Evolutionary conservation across 2,113 vertebrate species (phyloP).

Genomic region (Pteronura brasiliensis): DNA sequence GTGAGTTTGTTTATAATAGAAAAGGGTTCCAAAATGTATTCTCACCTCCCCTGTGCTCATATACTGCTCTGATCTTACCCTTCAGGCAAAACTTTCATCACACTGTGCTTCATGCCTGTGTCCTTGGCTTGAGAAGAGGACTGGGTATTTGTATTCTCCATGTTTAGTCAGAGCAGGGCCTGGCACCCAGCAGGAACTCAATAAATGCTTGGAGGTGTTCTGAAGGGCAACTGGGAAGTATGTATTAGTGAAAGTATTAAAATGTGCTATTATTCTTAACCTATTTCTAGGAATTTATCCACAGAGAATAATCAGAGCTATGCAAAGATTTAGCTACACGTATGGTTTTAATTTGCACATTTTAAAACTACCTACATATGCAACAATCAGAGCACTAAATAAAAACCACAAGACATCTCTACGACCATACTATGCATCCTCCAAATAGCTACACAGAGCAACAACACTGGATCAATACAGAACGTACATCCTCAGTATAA

Average conservation of each 20-base stretch:
- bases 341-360: not conserved
- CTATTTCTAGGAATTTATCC: not conserved
- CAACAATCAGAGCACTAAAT: not conserved
- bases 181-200: not conserved
- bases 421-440: not conserved
- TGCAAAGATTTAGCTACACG: not conserved
- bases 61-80: not conserved
- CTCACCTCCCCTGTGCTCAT: not conserved
- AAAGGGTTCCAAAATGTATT: not conserved
- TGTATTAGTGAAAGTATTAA: not conserved
- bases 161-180: not conserved
- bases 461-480: not conserved
- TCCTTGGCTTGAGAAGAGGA: not conserved
- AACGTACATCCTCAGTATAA: not conserved
- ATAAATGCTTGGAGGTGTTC: not conserved
- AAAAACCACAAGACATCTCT: not conserved
- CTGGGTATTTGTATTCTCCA: not conserved
- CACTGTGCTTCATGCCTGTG: not conserved
- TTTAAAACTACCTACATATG: not conserved
- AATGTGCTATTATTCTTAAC: not conserved
- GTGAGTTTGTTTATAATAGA: not conserved
- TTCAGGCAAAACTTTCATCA: not conserved
- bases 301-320: not conserved
- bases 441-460: not conserved
- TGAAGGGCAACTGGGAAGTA: not conserved